These are phyloP conservation scores for Theonella swinhoei DNA, from an alignment of 37 sponge, comb jelly and placozoan species.

Conservation along the genomic window DNA sequence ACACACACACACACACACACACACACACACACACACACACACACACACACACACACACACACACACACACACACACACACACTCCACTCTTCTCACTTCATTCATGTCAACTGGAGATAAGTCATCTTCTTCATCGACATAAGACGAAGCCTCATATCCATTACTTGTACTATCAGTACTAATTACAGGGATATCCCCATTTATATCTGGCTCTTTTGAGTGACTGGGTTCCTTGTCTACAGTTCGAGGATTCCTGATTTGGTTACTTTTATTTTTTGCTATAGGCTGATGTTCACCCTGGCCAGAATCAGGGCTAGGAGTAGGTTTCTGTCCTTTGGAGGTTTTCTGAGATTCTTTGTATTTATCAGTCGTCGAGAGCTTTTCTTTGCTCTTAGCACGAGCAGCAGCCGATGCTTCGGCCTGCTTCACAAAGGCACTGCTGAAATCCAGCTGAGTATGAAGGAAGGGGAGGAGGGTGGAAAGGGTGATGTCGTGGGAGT, in stretches of 20 bases:
- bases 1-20: too few relatives aligned
- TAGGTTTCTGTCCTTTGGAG: not conserved
- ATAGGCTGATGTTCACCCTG: too few relatives aligned
- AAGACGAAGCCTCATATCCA: not conserved
- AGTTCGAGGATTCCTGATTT: not conserved
- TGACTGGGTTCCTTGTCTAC: not conserved
- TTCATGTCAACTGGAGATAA: not conserved
- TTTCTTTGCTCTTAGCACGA: not conserved
- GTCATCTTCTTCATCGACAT: not conserved
- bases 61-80: too few relatives aligned
- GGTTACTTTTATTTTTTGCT: not conserved
- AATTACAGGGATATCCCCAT: not conserved
- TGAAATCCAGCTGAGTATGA: not conserved
- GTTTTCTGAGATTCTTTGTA: not conserved
- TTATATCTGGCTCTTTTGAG: not conserved
- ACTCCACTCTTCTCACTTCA: too few relatives aligned
- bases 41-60: too few relatives aligned
- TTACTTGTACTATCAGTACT: not conserved
- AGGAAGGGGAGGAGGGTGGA: constrained; percentile 5
- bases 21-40: too few relatives aligned
- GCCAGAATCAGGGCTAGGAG: not conserved
- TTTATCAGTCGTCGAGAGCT: not conserved
- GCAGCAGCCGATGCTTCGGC: not conserved
- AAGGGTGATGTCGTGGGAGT: not conserved
- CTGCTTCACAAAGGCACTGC: not conserved